Evolutionary conservation across 2,888 invertebrate genomes (phyloP).

Genomic region (Melanotus villosus): DNA sequence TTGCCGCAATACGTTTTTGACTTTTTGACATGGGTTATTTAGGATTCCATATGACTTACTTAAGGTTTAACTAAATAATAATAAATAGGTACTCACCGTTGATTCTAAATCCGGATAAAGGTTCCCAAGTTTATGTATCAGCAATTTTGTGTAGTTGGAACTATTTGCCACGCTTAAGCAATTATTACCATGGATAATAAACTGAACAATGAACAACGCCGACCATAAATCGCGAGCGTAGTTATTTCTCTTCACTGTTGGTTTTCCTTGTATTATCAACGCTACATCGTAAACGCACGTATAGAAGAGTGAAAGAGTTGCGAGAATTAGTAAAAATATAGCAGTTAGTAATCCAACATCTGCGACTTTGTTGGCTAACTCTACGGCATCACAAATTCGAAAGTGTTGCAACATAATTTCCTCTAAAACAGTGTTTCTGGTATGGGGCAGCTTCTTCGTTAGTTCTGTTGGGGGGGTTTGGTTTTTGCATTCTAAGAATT

Average conservation of each 20-base stretch:
- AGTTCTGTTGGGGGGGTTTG: background rate
- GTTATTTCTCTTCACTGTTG: background rate
- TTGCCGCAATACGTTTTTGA: too few relatives aligned
- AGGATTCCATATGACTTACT: too few relatives aligned
- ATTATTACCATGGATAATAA: too few relatives aligned
- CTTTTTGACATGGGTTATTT: too few relatives aligned
- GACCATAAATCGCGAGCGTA: constrained; percentile 25
- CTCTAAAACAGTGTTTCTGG: background rate
- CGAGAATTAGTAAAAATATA: background rate
- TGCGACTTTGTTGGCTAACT: background rate
- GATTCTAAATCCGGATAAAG: constrained; percentile 12
- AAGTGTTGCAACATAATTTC: constrained; percentile 4
- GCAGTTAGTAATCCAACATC: background rate
- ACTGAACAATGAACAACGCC: too few relatives aligned
- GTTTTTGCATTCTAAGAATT: too few relatives aligned
- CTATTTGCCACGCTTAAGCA: constrained; percentile 1
- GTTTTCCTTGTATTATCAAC: background rate
- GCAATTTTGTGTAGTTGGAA: constrained; percentile 13
- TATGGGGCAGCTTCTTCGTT: background rate
- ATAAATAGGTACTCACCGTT: background rate
- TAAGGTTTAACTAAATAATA: too few relatives aligned
- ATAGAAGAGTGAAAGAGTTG: background rate
- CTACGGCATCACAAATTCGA: background rate
- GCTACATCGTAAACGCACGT: background rate
- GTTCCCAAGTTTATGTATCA: constrained; percentile 14